These are phyloP conservation scores for Chroicocephalus ridibundus DNA, from an alignment of 2,113 vertebrate species.

Conservation along the genomic window DNA sequence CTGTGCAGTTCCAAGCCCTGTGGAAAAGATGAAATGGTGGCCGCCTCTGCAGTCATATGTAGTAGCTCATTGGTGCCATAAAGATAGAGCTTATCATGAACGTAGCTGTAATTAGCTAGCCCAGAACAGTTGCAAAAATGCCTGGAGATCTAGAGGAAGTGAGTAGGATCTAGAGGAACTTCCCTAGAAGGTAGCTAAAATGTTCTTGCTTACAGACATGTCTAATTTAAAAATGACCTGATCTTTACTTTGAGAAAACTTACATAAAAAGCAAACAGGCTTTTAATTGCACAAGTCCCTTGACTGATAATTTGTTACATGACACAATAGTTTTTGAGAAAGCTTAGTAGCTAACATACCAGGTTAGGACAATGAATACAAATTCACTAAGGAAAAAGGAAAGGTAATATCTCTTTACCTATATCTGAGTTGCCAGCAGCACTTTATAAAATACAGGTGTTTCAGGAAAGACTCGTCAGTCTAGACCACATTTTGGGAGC, in stretches of 20 bases:
- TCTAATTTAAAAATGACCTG: background rate
- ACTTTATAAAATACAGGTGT: background rate
- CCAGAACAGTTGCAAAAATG: background rate
- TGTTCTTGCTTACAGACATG: background rate
- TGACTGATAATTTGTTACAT: background rate
- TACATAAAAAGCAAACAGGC: rapidly evolving
- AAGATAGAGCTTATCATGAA: background rate
- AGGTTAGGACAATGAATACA: background rate
- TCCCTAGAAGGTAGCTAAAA: background rate
- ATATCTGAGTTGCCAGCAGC: background rate
- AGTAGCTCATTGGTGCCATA: background rate
- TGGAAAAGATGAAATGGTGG: background rate
- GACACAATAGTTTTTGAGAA: background rate
- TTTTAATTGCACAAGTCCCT: background rate
- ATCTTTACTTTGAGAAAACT: background rate
- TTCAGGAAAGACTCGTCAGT: background rate
- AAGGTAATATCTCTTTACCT: background rate
- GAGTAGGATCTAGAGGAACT: background rate
- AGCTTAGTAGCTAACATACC: too few species aligned
- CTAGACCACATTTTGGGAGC: background rate
- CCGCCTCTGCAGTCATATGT: background rate
- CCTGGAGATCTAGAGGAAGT: background rate
- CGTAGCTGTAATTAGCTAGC: background rate
- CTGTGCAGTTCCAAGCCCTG: background rate
- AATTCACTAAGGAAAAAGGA: background rate